phyloP scores from a whole-genome alignment of 2,888 invertebrate species.

The Thymelicus sylvestris region DNA sequence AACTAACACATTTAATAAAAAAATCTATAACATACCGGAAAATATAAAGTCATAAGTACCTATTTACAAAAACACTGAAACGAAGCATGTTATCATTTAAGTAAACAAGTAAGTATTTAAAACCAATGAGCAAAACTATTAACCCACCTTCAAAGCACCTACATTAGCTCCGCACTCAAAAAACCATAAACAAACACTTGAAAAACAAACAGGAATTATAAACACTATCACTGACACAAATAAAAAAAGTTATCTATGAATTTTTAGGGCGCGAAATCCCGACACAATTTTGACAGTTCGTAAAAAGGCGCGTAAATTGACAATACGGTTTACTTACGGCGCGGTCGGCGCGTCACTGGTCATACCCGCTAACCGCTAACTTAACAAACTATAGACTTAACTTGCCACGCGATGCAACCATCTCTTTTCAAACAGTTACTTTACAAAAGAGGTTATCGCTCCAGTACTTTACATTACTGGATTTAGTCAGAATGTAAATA shows the following conservation, averaged over 20 bases:
- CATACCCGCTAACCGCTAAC: not conserved
- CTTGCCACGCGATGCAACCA: constrained; percentile 6
- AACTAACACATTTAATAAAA: no score
- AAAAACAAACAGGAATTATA: not conserved
- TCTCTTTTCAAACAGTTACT: constrained; percentile 31
- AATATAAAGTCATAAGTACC: no score
- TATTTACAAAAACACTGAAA: not conserved
- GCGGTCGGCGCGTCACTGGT: constrained; percentile 67
- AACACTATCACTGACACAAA: constrained; percentile 10
- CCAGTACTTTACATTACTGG: constrained; percentile 21
- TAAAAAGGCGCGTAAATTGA: constrained; percentile 57
- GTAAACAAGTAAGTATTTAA: constrained; percentile 39
- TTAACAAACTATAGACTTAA: not conserved
- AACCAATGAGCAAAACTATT: constrained; percentile 47
- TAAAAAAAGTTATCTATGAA: constrained; percentile 18
- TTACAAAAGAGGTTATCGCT: constrained; percentile 23
- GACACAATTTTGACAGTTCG: constrained; percentile 53
- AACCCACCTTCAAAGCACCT: constrained; percentile 52
- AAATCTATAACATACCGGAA: no score
- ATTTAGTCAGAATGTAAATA: not conserved
- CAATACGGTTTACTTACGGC: constrained; percentile 52
- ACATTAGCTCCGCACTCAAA: constrained; percentile 44
- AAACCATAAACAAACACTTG: constrained; percentile 42
- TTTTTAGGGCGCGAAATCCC: constrained; percentile 46
- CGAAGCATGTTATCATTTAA: constrained; percentile 53